Evolutionary conservation across 2,888 invertebrate species (phyloP).

Genomic region (Arctia plantaginis): DNA sequence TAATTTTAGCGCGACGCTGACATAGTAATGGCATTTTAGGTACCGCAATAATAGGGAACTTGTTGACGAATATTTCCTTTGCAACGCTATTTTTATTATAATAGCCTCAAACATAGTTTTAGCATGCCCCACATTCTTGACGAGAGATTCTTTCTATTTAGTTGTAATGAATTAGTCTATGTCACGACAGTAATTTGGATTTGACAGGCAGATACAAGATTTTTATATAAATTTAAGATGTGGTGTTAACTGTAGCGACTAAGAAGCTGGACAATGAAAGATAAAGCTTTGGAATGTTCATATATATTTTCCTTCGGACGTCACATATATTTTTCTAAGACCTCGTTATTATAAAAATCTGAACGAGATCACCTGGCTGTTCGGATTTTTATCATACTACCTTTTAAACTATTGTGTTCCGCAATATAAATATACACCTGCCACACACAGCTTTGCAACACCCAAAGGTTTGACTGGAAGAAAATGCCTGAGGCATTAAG

Average conservation of each 20-base stretch:
- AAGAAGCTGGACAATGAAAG: background rate
- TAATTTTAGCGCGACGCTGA: background rate
- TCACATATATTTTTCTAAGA: too few species aligned
- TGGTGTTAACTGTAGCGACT: slow-evolving; percentile 12
- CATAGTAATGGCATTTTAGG: background rate
- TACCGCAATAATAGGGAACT: background rate
- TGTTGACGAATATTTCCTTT: background rate
- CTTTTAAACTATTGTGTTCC: too few species aligned
- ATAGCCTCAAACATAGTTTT: background rate
- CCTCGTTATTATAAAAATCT: too few species aligned
- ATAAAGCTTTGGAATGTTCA: background rate
- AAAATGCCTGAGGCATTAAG: too few species aligned
- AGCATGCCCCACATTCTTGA: background rate
- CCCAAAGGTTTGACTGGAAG: too few species aligned
- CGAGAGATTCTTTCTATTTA: slow-evolving; percentile 38
- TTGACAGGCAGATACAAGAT: slow-evolving; percentile 44
- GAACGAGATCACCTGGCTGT: too few species aligned
- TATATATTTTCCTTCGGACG: too few species aligned
- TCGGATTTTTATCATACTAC: too few species aligned
- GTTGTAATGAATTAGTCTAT: slow-evolving; percentile 50
- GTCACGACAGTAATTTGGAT: slow-evolving; percentile 49
- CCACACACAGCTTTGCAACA: too few species aligned
- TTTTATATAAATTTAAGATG: slow-evolving; percentile 27
- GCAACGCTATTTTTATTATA: background rate
- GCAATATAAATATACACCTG: too few species aligned